A percentile compares a stretch with the other conserved stretches of the same genome.
These are phyloP conservation scores for Thymelicus sylvestris DNA, from an alignment of 2,888 invertebrate species.

Conservation along the genomic window DNA sequence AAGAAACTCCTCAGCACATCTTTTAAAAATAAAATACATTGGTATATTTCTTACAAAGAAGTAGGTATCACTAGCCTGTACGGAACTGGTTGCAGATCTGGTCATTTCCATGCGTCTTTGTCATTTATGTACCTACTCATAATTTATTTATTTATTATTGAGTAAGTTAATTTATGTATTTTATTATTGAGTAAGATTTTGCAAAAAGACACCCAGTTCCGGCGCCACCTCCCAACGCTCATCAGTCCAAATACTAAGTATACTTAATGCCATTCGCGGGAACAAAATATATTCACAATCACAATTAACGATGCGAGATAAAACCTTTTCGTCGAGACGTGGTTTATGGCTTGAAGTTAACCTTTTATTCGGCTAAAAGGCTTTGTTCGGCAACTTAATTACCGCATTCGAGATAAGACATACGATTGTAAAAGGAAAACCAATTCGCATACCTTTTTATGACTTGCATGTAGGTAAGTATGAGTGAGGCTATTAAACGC, in stretches of 20 bases:
- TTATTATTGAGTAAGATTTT: too few relatives aligned
- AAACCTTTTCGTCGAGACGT: slow-evolving; percentile 4
- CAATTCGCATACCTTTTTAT: slow-evolving; percentile 13
- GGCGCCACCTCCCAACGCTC: too few relatives aligned
- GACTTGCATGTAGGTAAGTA: background rate
- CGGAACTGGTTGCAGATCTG: too few relatives aligned
- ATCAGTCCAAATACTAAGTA: background rate
- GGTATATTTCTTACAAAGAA: too few relatives aligned
- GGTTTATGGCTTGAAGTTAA: slow-evolving; percentile 6
- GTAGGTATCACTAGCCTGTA: too few relatives aligned
- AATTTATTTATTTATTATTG: too few relatives aligned
- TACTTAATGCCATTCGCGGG: background rate
- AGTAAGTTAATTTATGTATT: too few relatives aligned
- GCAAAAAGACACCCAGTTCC: too few relatives aligned
- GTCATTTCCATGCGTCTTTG: too few relatives aligned
- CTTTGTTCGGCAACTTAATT: slow-evolving; percentile 13
- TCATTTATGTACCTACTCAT: too few relatives aligned
- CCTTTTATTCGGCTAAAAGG: slow-evolving; percentile 11
- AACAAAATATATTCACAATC: background rate
- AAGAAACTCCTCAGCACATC: too few relatives aligned
- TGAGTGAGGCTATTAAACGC: background rate
- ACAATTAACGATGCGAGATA: slow-evolving; percentile 8
- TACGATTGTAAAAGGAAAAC: slow-evolving; percentile 10
- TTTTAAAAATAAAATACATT: too few relatives aligned
- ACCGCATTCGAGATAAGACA: slow-evolving; percentile 1